Evolutionary conservation across 2,888 invertebrate species (phyloP).

Genomic region (Rotaria macrura): DNA sequence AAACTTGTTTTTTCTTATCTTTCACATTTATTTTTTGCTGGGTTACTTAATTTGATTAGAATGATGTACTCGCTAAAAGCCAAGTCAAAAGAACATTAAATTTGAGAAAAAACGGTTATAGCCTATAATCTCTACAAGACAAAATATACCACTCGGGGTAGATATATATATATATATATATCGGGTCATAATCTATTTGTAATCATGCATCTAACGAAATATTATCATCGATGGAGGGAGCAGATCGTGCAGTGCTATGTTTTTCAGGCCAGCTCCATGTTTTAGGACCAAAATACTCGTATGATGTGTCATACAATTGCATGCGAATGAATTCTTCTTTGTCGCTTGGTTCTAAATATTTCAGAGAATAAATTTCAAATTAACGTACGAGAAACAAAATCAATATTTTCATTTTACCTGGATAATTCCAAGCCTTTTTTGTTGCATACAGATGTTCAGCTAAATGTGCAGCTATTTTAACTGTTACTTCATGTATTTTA

Average conservation of each 20-base stretch:
- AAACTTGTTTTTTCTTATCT: too few species aligned
- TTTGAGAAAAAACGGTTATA: too few species aligned
- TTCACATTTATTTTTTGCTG: too few species aligned
- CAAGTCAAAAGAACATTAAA: too few species aligned
- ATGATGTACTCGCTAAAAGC: too few species aligned
- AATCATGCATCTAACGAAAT: background rate
- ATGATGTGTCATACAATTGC: slow-evolving; percentile 46
- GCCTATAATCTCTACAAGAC: too few species aligned
- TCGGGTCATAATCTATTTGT: too few species aligned
- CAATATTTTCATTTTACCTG: slow-evolving; percentile 36
- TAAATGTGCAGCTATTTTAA: slow-evolving; percentile 70
- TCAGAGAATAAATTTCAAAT: background rate
- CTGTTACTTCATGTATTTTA: slow-evolving; percentile 71
- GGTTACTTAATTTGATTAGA: too few species aligned
- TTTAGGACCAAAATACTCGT: slow-evolving; percentile 34
- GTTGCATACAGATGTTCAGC: slow-evolving; percentile 67
- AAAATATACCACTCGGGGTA: too few species aligned
- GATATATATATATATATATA: too few species aligned
- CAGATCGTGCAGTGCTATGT: background rate
- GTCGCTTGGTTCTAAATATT: slow-evolving; percentile 50
- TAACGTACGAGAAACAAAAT: background rate
- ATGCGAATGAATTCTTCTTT: slow-evolving; percentile 52
- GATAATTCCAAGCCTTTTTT: slow-evolving; percentile 52
- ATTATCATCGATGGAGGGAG: background rate
- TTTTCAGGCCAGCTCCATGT: slow-evolving; percentile 21